phyloP scores from a whole-genome alignment of 2,888 invertebrate genomes.

The Gymnosoma rotundatum region DNA sequence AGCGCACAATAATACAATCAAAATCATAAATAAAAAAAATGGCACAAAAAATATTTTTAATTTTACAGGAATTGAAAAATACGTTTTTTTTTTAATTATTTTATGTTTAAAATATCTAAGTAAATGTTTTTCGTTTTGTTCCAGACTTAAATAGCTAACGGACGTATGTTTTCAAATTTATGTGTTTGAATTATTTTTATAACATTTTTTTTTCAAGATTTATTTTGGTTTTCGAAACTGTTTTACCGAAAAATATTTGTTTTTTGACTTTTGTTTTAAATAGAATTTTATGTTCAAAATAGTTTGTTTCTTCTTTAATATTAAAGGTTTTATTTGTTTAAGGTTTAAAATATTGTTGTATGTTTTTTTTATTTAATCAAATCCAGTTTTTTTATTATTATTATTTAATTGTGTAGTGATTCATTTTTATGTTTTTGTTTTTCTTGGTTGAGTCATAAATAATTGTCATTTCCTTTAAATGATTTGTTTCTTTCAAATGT shows the following conservation, averaged over 20 bases:
- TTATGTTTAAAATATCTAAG: constrained; percentile 9
- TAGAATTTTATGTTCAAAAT: constrained; percentile 52
- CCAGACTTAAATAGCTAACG: constrained; percentile 73
- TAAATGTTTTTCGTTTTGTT: constrained; percentile 31
- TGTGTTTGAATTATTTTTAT: constrained; percentile 47
- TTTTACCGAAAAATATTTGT: constrained; percentile 61
- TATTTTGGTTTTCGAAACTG: constrained; percentile 41
- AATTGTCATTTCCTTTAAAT: constrained; percentile 18
- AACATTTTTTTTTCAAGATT: constrained; percentile 39
- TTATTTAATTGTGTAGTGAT: constrained; percentile 41
- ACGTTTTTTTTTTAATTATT: too few species aligned
- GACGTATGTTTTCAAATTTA: constrained; percentile 73
- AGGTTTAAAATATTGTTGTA: constrained; percentile 33
- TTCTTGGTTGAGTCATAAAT: constrained; percentile 37
- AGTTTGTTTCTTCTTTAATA: constrained; percentile 14
- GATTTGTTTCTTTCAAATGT: not conserved
- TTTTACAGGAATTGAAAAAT: not conserved
- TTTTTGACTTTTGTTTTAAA: constrained; percentile 22
- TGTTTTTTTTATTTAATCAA: constrained; percentile 32
- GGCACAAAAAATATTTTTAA: constrained; percentile 62
- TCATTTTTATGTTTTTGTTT: constrained; percentile 51
- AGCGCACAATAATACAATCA: constrained; percentile 21
- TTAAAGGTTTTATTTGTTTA: constrained; percentile 1
- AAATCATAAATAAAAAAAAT: constrained; percentile 47
- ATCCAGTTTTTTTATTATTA: constrained; percentile 38